These are phyloP conservation scores for Rhaphigaster nebulosa DNA, from an alignment of 2,888 invertebrate genomes.

Conservation along the genomic window DNA sequence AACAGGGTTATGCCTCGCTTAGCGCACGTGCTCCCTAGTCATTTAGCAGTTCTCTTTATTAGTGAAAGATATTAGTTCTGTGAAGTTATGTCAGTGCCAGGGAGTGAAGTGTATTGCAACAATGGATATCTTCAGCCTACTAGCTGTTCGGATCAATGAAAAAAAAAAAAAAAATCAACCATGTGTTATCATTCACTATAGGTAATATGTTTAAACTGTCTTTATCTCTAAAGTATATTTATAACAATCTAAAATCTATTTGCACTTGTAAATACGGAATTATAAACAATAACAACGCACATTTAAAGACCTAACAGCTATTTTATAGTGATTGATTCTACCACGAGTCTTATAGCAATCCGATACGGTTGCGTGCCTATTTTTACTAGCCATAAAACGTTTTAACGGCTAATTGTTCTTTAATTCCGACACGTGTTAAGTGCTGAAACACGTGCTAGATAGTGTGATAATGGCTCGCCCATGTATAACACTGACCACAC, in stretches of 20 bases:
- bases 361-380: background rate
- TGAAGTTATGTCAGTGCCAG: background rate
- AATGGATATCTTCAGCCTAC: background rate
- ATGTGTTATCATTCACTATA: background rate
- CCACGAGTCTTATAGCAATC: background rate
- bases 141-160: background rate
- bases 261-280: background rate
- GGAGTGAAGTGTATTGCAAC: background rate
- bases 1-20: background rate
- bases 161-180: background rate
- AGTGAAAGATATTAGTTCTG: background rate
- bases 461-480: background rate
- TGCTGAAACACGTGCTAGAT: background rate
- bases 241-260: background rate
- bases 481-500: background rate
- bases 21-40: background rate
- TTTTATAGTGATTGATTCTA: slow-evolving; percentile 9
- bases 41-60: background rate
- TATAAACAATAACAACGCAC: background rate
- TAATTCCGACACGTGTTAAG: background rate
- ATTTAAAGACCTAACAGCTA: background rate
- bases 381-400: background rate
- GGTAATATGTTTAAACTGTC: background rate
- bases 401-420: background rate
- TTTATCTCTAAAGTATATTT: background rate